phyloP scores from a whole-genome alignment of 2,888 invertebrate species.

The Drosophila tripunctata region DNA sequence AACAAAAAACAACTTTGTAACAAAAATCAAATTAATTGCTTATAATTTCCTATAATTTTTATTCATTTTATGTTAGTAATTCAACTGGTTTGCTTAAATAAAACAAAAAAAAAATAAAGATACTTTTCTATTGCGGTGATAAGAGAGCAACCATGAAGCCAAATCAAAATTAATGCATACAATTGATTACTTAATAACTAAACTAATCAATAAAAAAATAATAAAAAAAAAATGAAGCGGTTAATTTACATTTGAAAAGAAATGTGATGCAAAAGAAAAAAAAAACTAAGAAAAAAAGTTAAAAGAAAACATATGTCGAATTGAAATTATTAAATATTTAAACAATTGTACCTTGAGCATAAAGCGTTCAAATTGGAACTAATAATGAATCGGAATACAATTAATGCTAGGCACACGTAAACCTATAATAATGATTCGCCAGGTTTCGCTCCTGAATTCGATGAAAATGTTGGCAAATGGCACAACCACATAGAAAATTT shows the following conservation, averaged over 20 bases:
- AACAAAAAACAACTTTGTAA: constrained; percentile 40
- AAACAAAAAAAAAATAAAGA: constrained; percentile 29
- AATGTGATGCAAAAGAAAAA: constrained; percentile 70
- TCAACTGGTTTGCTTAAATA: constrained; percentile 16
- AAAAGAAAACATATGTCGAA: constrained; percentile 58
- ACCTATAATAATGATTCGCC: constrained; percentile 50
- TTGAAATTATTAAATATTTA: constrained; percentile 58
- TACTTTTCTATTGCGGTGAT: constrained; percentile 70
- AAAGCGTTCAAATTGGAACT: constrained; percentile 68
- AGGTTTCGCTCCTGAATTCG: constrained; percentile 69
- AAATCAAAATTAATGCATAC: constrained; percentile 76
- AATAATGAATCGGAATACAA: constrained; percentile 41
- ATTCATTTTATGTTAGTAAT: constrained; percentile 2
- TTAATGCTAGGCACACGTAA: constrained; percentile 43
- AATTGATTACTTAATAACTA: constrained; percentile 42
- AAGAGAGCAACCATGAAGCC: constrained; percentile 69
- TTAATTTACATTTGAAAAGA: constrained; percentile 62
- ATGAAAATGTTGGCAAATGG: constrained; percentile 44
- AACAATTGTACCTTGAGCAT: constrained; percentile 77
- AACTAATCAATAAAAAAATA: constrained; percentile 36
- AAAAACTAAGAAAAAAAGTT: constrained; percentile 22
- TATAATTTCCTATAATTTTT: constrained; percentile 13
- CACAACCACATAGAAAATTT: constrained; percentile 43
- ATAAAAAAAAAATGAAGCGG: constrained; percentile 47
- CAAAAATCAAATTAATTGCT: constrained; percentile 60